Percentiles rank a stretch among this genome's conserved stretches.
Conservation (phyloP, 2,888 invertebrate genomes). For the Disparrhopalites patrizii region DNA sequence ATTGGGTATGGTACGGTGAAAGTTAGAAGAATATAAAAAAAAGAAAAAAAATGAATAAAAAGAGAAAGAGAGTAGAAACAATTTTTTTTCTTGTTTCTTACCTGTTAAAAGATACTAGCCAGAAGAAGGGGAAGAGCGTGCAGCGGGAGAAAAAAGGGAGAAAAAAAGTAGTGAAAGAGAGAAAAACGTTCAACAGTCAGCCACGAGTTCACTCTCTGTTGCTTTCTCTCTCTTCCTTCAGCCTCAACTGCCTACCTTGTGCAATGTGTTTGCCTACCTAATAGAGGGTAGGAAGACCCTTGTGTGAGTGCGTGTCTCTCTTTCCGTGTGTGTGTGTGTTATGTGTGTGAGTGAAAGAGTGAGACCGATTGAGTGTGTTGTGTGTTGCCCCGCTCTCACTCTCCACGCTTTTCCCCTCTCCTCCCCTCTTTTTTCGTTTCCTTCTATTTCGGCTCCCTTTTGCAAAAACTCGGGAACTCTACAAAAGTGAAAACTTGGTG, state of each 20-base stretch:
- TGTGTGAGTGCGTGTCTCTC: background rate
- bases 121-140: too few relatives aligned
- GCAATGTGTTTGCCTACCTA: constrained; percentile 1
- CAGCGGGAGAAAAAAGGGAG: too few relatives aligned
- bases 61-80: background rate
- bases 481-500: constrained; percentile 25
- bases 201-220: background rate
- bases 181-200: constrained; percentile 4
- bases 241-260: background rate
- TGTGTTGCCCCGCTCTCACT: background rate
- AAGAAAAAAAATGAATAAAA: background rate
- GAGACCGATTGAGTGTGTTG: too few relatives aligned
- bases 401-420: background rate
- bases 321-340: background rate
- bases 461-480: constrained; percentile 7
- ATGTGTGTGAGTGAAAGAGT: background rate
- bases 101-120: too few relatives aligned
- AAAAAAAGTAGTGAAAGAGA: too few relatives aligned
- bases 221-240: constrained; percentile 6
- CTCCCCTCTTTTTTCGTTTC: background rate
- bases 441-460: too few relatives aligned
- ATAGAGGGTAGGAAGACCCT: background rate
- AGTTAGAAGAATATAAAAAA: background rate
- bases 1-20: background rate
- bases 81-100: too few relatives aligned